Evolutionary conservation across 2,888 invertebrate species (phyloP).

Genomic region (Drosophila limbata): DNA sequence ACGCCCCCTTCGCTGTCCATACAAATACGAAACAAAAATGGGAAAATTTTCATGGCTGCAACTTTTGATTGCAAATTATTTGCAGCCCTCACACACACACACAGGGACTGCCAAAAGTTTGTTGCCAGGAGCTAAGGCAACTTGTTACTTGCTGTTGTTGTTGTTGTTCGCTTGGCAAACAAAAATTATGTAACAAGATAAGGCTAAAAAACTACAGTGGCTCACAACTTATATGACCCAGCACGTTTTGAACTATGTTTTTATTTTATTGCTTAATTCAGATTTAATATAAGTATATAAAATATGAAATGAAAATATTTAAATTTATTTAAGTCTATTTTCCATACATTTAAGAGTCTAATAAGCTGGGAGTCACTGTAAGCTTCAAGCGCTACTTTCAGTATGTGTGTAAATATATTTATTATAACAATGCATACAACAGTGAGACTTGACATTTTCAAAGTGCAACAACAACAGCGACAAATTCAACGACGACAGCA

Average conservation of each 20-base stretch:
- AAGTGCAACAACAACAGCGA: constrained; percentile 42
- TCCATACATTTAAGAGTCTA: too few relatives aligned
- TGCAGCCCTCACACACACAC: constrained; percentile 57
- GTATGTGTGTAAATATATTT: background rate
- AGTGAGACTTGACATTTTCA: constrained; percentile 41
- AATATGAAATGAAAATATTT: too few relatives aligned
- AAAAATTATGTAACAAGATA: constrained; percentile 67
- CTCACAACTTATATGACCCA: too few relatives aligned
- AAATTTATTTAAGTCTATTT: too few relatives aligned
- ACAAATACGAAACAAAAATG: constrained; percentile 27
- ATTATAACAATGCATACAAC: constrained; percentile 8
- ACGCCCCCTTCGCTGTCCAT: constrained; percentile 28
- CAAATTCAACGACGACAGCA: constrained; percentile 14
- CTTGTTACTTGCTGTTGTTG: constrained; percentile 46
- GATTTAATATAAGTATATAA: too few relatives aligned
- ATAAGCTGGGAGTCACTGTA: too few relatives aligned
- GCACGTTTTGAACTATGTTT: too few relatives aligned
- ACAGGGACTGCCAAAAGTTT: constrained; percentile 57
- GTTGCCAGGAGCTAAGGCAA: constrained; percentile 57
- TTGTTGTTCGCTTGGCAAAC: constrained; percentile 44
- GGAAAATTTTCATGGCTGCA: constrained; percentile 57
- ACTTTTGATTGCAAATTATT: constrained; percentile 79
- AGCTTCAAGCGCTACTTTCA: background rate
- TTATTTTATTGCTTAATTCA: too few relatives aligned
- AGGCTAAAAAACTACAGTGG: constrained; percentile 15